A percentile compares a stretch with the other conserved stretches of the same genome.
phyloP scores from a whole-genome alignment of 2,888 invertebrate species.

The Ctena decussata region DNA sequence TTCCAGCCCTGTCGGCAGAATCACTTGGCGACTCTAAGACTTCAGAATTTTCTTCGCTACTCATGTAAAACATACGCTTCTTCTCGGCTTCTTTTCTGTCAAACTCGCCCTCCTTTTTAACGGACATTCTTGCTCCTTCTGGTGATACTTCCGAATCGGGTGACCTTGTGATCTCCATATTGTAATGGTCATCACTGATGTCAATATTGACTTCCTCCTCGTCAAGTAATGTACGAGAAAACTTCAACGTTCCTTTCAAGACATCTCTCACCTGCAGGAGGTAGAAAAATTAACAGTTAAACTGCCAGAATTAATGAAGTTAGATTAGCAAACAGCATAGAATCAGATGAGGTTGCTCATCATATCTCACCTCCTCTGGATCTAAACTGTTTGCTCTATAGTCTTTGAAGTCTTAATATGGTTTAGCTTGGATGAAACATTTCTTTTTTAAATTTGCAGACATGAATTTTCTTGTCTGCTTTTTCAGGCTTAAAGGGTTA shows the following conservation, averaged over 20 bases:
- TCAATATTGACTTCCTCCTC: slow-evolving; percentile 78
- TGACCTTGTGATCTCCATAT: slow-evolving; percentile 61
- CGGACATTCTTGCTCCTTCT: slow-evolving; percentile 26
- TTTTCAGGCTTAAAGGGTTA: no score
- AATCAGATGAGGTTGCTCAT: no score
- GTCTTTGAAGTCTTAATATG: no score
- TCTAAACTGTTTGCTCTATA: no score
- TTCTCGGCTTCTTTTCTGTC: slow-evolving; percentile 39
- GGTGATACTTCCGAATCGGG: slow-evolving; percentile 51
- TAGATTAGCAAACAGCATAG: no score
- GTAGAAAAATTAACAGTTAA: neutral
- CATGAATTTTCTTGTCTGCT: no score
- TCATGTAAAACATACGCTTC: slow-evolving; percentile 77
- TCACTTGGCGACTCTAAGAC: slow-evolving; percentile 73
- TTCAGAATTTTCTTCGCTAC: slow-evolving; percentile 81
- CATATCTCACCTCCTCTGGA: no score
- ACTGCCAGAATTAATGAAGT: no score
- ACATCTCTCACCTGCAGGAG: slow-evolving; percentile 84
- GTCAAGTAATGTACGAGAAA: slow-evolving; percentile 79
- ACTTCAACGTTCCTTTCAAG: slow-evolving; percentile 84
- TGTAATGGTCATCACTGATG: slow-evolving; percentile 79
- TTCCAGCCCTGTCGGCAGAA: slow-evolving; percentile 10
- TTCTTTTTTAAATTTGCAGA: no score
- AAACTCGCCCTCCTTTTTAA: slow-evolving; percentile 6
- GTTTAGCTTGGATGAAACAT: no score